Evolutionary conservation across 1,140 invertebrate genomes (phyloP), one percentile per base, ranked within the genome.

Genomic region (Colletes gigas): DNA sequence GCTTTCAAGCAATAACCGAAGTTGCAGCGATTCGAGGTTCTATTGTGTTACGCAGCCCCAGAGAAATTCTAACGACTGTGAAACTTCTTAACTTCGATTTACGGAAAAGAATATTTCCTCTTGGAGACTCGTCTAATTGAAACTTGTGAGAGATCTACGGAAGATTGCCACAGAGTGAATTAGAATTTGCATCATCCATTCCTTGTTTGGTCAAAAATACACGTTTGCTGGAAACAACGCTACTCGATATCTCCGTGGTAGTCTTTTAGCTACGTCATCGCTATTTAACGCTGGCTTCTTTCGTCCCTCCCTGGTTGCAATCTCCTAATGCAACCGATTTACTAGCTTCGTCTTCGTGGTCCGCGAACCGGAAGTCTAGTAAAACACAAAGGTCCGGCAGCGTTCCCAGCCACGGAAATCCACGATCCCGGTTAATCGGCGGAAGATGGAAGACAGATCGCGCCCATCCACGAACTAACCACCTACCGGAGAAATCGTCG

Each of bases 311-410:
- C 54, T 54, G 21, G 66, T 21, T 21, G 44, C 68, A 55, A 68
- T 39, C 72, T 70, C 70, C 70, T 83, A 80, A 84, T 83, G 76
- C 65, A 70, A 66, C 19, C 55, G 54, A 59, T 68, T 68, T 19
- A 50, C 70, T 15, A 19, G 21, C 10, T 69, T n/a, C 65, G 17
- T 50, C 54, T 54, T 68, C 15, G 82, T 15, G 19, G 67, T 41
- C 44, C 39, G 30, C 12, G 57, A 4, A 0, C 12, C n/a, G 41
- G 44, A 59, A 67, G 41, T 66, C 72, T 65, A 44, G 15, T 10
- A 62, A 50, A 59, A 67, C 78, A 70, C 72, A 74, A 84, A 84
- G 83, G 14, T 82, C 63, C 70, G 10, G 17, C 63, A n/a, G 71
- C 70, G 50, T 69, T 69, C 21, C 73, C 70, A 44, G 47, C 65